Base-by-base conservation (phyloP, 2,797 vertebrate species). In the Cyclopterus lumpus region DNA sequence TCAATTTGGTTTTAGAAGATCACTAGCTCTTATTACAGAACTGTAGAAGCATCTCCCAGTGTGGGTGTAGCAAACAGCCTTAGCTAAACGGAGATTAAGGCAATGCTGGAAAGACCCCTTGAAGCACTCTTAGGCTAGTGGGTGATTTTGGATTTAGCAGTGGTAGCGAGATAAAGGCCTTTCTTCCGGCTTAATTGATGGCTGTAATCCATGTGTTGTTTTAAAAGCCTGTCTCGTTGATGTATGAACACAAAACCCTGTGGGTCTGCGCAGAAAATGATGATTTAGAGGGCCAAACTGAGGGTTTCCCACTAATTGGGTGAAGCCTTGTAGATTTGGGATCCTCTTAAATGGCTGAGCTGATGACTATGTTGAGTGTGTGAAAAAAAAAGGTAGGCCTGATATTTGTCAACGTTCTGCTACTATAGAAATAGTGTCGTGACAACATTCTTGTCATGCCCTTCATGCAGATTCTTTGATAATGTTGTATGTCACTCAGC, bases 141-240 rank as follows among this genome's bases (percentile, higher is more conserved):
- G 90, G 90, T 89, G 86, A 91, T 88, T 91, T 89, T 86, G 86
- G 91, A 90, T 93, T 93, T 92, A 89, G 79, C 67, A 75, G 69
- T 77, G 69, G 73, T 87, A 73, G 73, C 24, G 26, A 86, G 87
- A 93, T 93, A 93, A 91, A 90, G 82, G 75, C 80, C 85, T 85
- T 90, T 85, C 74, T 90, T 83, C 58, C 63, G 73, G 77, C 83
- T 80, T 92, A 92, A 93, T 88, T 91, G 90, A 92, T 85, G 87
- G 78, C 76, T 85, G 77, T 92, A 93, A 94, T 93, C 91, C 88
- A 63, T 89, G 77, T 86, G 80, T 88, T 91, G 84, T 91, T 90
- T 83, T 75, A 82, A 83, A 81, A 82, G 71, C 51, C 68, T 9
- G 69, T 73, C 59, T 81, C 5, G 40, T 62, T 87, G 81, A 83